Evolutionary conservation across 2,797 vertebrate genomes (phyloP), one percentile per base, ranked within the genome.

Genomic region (Premnoplex brunnescens): DNA sequence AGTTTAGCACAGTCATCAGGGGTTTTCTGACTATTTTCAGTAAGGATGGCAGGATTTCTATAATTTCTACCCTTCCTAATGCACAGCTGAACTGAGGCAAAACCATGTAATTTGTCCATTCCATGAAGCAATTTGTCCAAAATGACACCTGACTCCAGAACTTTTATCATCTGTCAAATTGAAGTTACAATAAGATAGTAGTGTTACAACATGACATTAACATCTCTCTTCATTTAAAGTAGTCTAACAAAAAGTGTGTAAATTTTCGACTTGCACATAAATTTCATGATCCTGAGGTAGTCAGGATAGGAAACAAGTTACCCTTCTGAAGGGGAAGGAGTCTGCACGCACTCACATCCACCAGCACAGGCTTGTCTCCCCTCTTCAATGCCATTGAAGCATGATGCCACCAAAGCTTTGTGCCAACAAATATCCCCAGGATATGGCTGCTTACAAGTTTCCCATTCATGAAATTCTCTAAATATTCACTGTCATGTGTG

Each of bases 381-480:
- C 36, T 96, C 85, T 91, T 89, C 73, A 78, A 6, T 37, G 49
- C 16, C 67, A 56, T 1, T 75, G 79, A 92, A 92, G 58, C 66
- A 79, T 59, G 73, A 90, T 80, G 62, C 58, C 62, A 48, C 58
- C 0, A 1, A 30, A 52, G 28, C 46, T 52, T 37, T 54, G 36
- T 41, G 66, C 73, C 80, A 79, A 82, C 76, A 95, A 94, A 89
- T 89, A 80, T 36, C 91, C 62, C 21, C 34, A 78, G 89, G 88
- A 58, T 37, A 93, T 71, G 28, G 51, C 68, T 83, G 41, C 66
- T 85, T 78, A 21, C 88, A 67, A 76, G 74, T 72, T 30, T 67
- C 55, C 72, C 81, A 94, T 93, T 96, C 90, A 83, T 43, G 74
- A 88, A 71, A 74, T 79, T 91, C 72, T 91, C 82, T 84, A 92